Evolutionary conservation across 2,797 vertebrate genomes (phyloP), one percentile per base, ranked within the genome.

Genomic region (Pipistrellus pygmaeus): DNA sequence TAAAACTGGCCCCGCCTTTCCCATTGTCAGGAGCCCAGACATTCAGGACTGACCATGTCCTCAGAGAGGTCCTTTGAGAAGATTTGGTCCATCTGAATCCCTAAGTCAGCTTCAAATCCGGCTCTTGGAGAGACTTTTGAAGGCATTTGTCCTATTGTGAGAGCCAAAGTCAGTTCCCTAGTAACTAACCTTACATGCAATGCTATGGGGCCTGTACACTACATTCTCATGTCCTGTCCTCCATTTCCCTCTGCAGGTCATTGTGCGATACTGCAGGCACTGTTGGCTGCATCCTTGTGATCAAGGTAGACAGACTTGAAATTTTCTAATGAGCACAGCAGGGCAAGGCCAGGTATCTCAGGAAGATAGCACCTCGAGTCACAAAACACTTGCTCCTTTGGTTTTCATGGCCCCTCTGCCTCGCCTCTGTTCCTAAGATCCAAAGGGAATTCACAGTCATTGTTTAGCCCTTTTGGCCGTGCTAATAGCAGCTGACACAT

Each of bases 211-310:
- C 38, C 0, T 57, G 82, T 27, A 35, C 44, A 30, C 3, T 1
- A 0, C 1, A 3, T 20, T 14, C 76, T 73, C 68, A 82, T n/a
- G 17, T 3, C 48, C 73, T 20, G n/a, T 89, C 93, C 51, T 76
- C 66, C 73, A 64, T n/a, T 1, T 30, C 90, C 96, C 94, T 93
- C 97, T 97, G 68, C 87, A 53, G 96, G 77, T 21, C 38, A 0
- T 0, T 1, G 0, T 5, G 5, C 0, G 6, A 13, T 44, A 93
- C 57, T 87, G 76, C 96, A 90, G 81, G 25, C 35, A 27, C 17
- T 1, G 15, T 62, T 4, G 15, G 20, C 32, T 4, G 13, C 35
- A 0, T n/a, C 6, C 35, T 13, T 15, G 21, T 0, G 20, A 21
- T 20, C 32, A 9, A 57, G 44, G 7, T 0, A 41, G 35, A 76